These are phyloP conservation scores for Ditylenchus weischeri DNA, from an alignment of 2,888 invertebrate genomes.

Conservation along the genomic window DNA sequence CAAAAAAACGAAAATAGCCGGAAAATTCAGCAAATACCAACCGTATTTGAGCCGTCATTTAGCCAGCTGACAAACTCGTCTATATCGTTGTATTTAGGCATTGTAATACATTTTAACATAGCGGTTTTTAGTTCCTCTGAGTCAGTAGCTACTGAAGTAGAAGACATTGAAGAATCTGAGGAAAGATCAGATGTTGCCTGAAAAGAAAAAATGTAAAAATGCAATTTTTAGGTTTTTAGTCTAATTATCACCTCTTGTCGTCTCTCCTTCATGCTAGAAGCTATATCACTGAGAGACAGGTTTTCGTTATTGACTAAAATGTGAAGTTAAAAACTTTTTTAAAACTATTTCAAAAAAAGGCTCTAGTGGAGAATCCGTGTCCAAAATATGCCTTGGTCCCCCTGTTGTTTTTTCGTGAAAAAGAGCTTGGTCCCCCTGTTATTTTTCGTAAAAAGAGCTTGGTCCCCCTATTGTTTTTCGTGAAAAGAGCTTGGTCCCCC, in stretches of 20 bases:
- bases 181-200: conserved; percentile 27
- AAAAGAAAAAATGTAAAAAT: not conserved
- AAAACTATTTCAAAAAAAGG: too few relatives aligned
- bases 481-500: too few relatives aligned
- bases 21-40: not conserved
- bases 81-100: conserved; percentile 32
- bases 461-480: too few relatives aligned
- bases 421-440: too few relatives aligned
- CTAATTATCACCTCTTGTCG: not conserved
- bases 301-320: too few relatives aligned
- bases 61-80: conserved; percentile 37
- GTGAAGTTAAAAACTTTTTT: too few relatives aligned
- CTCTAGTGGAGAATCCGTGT: too few relatives aligned
- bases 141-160: conserved; percentile 23
- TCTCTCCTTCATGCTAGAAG: not conserved
- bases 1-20: not conserved
- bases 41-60: conserved; percentile 17
- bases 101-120: conserved; percentile 36
- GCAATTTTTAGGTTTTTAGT: not conserved
- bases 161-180: conserved; percentile 30
- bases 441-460: too few relatives aligned
- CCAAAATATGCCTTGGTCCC: too few relatives aligned
- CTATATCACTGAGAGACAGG: not conserved
- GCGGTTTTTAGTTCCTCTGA: conserved; percentile 33
- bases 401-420: too few relatives aligned